Percentiles rank a stretch among this genome's conserved stretches.
phyloP scores from a whole-genome alignment of 2,113 vertebrate genomes.

The Oriolus oriolus region DNA sequence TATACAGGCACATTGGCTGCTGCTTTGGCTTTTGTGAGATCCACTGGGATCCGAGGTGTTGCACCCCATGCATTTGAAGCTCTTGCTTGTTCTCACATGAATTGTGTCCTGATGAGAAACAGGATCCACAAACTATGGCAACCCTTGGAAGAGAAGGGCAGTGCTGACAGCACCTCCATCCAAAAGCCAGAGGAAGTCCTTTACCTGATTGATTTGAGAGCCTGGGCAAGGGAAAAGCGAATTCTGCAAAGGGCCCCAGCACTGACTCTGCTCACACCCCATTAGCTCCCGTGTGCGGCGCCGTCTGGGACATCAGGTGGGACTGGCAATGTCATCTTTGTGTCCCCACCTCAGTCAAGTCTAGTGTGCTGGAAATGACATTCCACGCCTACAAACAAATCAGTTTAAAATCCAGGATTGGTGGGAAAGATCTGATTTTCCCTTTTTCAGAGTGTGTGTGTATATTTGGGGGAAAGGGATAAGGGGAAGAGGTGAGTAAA shows the following conservation, averaged over 20 bases:
- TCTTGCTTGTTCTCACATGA: neutral
- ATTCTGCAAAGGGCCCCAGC: neutral
- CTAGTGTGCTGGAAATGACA: neutral
- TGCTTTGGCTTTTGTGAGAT: neutral
- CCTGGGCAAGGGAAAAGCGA: neutral
- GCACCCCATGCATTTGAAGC: neutral
- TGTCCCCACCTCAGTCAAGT: rapidly evolving
- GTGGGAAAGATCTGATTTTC: neutral
- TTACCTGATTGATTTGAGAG: neutral
- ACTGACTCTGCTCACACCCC: neutral
- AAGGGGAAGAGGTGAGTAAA: neutral
- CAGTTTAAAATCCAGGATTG: neutral
- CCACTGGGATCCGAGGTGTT: neutral
- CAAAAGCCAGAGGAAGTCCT: neutral
- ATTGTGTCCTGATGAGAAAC: neutral
- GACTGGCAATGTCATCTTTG: neutral
- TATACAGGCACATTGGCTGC: neutral
- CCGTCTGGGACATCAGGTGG: neutral
- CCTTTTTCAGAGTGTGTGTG: rapidly evolving
- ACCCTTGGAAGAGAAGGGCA: neutral
- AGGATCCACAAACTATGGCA: neutral
- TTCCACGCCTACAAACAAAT: neutral
- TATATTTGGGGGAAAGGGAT: neutral
- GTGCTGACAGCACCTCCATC: neutral
- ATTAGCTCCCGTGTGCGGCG: rapidly evolving